Evolutionary conservation across 2,797 vertebrate genomes (phyloP).

Genomic region (Peromyscus attwateri): DNA sequence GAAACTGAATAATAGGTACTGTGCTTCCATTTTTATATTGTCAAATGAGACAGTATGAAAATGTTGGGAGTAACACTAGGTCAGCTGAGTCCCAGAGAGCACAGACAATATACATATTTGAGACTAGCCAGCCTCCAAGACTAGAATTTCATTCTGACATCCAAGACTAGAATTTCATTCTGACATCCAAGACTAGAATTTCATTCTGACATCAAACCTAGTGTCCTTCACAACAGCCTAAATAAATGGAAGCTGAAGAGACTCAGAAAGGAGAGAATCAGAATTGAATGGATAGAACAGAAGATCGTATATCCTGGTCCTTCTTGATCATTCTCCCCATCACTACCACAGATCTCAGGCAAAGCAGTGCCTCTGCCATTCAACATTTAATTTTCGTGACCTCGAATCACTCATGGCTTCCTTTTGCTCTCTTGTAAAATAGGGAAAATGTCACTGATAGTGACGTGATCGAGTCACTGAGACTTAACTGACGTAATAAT

Average conservation of each 20-base stretch:
- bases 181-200: neutral
- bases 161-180: neutral
- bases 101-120: conserved; percentile 7
- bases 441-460: conserved; percentile 69
- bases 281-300: conserved; percentile 19
- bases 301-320: conserved; percentile 6
- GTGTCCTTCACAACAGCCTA: neutral
- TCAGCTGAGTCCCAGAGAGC: neutral
- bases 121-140: neutral
- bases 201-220: conserved; percentile 14
- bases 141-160: too few relatives aligned
- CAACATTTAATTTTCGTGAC: conserved; percentile 31
- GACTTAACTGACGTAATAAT: conserved; percentile 57
- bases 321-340: neutral
- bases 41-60: neutral
- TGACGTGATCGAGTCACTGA: conserved; percentile 28
- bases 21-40: conserved; percentile 38
- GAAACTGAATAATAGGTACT: conserved; percentile 25
- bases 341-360: neutral
- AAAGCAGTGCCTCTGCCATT: conserved; percentile 30
- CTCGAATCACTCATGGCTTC: conserved; percentile 43
- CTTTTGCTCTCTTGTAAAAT: conserved; percentile 61
- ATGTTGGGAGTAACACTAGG: neutral
- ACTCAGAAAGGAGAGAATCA: neutral
- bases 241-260: conserved; percentile 7